Evolutionary conservation across 2,797 vertebrate genomes (phyloP).

Genomic region (Clarias pachynema): DNA sequence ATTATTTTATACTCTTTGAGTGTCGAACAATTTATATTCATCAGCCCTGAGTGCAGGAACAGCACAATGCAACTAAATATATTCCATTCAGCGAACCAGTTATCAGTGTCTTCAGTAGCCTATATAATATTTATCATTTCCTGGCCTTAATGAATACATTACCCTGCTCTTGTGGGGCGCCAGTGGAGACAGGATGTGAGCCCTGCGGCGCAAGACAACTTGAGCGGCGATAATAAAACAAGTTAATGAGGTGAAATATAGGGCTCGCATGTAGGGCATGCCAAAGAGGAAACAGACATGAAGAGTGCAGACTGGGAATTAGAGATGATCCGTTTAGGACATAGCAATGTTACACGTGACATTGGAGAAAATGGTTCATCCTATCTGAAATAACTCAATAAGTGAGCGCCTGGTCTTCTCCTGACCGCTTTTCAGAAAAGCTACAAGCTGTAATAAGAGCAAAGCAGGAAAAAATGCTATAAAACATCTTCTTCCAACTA

Average conservation of each 20-base stretch:
- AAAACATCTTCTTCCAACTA: neutral
- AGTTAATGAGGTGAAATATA: constrained; percentile 58
- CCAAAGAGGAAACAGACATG: constrained; percentile 39
- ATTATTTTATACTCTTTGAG: constrained; percentile 4
- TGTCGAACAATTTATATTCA: neutral
- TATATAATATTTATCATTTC: constrained; percentile 19
- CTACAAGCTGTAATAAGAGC: neutral
- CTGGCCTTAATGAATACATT: constrained; percentile 17
- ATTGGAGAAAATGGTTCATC: neutral
- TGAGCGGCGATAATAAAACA: constrained; percentile 46
- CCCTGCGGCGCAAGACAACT: constrained; percentile 43
- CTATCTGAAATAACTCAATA: neutral
- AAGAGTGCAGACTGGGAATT: constrained; percentile 45
- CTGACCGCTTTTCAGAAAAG: neutral
- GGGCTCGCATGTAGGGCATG: constrained; percentile 39
- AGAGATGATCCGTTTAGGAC: constrained; percentile 51
- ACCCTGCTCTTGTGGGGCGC: constrained; percentile 1
- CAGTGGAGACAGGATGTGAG: constrained; percentile 45
- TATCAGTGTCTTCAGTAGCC: neutral
- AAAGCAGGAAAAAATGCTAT: neutral
- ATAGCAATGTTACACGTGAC: neutral
- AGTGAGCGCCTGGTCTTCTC: neutral
- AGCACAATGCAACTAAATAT: neutral
- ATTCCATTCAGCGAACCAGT: neutral
- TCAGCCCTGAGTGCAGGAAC: constrained; percentile 12